Evolutionary conservation across 92 coral and sea anemone species (phyloP), one percentile per base, ranked within the genome.

Genomic region (Pocillopora grandis): DNA sequence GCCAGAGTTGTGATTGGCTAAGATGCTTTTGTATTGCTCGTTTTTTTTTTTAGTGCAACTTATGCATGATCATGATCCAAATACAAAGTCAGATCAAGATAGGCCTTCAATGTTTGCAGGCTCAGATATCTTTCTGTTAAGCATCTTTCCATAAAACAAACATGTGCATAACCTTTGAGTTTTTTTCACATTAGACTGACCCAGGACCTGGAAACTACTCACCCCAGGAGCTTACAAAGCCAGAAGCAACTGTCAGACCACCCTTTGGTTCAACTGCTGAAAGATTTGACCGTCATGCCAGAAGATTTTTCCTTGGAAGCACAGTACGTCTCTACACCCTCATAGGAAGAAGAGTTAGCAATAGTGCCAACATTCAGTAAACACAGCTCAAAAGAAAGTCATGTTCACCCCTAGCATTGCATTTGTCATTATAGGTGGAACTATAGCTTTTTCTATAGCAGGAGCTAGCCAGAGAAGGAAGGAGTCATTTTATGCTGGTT

Each of bases 261-360:
- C 98, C 98, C 5, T 96, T 96, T 91, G 97, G 99, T 20, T 96
- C 99, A 13, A 89, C 99, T 71, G 99, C 99, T 23, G 97, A 93
- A 75, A 93, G 99, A 15, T 90, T 96, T 76, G 96, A 96, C 84
- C 94, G 93, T 80, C 95, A 94, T 55, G 99, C 98, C 2, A 85
- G 95, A 64, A 87, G 91, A 78, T 96, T 92, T 88, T 94, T 96
- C 79, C 94, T 96, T n/a, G 98, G 98, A 59, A 96, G 91, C 64
- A 88, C 74, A 79, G 99, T 96, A 87, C 64, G 99, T 90, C 60
- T 31, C 12, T 56, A 23, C 7, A 12, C 21, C 31, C 1, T 27
- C 31, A 27, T 27, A 27, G 31, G 31, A 27, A 27, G 31, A 27
- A 42, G 52, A 42, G 52, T 42, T 27, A 42, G 8, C 52, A 42